phyloP scores from a whole-genome alignment of 2,888 invertebrate species.

The Chaitophorus viminalis region DNA sequence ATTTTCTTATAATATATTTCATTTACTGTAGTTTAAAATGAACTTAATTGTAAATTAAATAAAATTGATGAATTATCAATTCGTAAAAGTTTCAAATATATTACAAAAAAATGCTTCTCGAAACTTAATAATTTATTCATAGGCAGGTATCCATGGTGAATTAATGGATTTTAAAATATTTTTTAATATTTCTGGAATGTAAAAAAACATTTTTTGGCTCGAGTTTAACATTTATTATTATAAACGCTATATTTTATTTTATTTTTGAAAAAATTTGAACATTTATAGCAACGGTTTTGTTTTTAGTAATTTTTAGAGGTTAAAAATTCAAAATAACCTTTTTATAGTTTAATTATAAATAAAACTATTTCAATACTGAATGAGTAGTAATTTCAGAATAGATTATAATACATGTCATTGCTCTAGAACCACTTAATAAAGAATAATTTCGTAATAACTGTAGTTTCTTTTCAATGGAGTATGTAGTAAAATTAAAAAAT shows the following conservation, averaged over 20 bases:
- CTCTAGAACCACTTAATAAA: neutral
- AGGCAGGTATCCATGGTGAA: neutral
- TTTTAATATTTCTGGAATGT: neutral
- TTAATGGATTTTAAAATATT: neutral
- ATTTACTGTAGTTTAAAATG: no score
- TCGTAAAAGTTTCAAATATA: neutral
- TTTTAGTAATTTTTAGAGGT: neutral
- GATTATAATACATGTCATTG: neutral
- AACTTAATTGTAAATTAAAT: neutral
- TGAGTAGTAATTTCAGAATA: no score
- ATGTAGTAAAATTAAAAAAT: neutral
- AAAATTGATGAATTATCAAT: neutral
- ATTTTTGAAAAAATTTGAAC: neutral
- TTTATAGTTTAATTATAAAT: no score
- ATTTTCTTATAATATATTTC: no score
- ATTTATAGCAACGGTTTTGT: neutral
- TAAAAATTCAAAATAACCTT: neutral
- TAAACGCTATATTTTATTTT: neutral
- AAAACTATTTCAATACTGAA: no score
- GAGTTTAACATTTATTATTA: neutral
- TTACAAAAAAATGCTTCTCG: neutral
- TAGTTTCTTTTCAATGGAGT: no score
- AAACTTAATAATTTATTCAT: neutral
- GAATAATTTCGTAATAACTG: neutral
- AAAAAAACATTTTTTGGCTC: neutral